Evolutionary conservation across 2,888 invertebrate species (phyloP).

Genomic region (Pheosia tremula): DNA sequence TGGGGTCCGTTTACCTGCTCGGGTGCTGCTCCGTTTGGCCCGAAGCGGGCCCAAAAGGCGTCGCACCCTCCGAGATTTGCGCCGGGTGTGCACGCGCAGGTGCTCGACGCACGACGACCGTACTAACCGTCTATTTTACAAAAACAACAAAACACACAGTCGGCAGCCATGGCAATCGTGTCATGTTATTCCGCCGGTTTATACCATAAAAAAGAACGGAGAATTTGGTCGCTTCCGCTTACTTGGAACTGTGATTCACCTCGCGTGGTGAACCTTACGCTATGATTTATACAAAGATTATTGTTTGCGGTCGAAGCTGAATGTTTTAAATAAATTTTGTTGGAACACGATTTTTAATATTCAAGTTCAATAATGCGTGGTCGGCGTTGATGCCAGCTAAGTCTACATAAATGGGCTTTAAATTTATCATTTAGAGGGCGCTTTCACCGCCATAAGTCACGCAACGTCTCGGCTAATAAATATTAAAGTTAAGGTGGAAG

Average conservation of each 20-base stretch:
- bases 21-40: constrained; percentile 47
- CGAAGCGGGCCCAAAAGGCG: constrained; percentile 37
- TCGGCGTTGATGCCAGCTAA: constrained; percentile 42
- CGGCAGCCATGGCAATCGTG: constrained; percentile 53
- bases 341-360: constrained; percentile 63
- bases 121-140: constrained; percentile 66
- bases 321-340: constrained; percentile 63
- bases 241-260: constrained; percentile 80
- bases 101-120: constrained; percentile 68
- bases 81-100: constrained; percentile 78
- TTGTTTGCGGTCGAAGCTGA: constrained; percentile 67
- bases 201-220: constrained; percentile 69
- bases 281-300: constrained; percentile 74
- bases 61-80: constrained; percentile 77
- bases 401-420: constrained; percentile 62
- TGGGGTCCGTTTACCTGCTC: constrained; percentile 75
- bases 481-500: constrained; percentile 50
- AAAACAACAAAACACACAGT: constrained; percentile 56
- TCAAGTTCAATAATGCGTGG: constrained; percentile 53
- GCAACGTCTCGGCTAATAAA: constrained; percentile 54
- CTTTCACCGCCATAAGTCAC: constrained; percentile 74
- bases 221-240: constrained; percentile 81
- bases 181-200: constrained; percentile 60
- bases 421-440: constrained; percentile 63
- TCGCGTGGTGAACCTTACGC: constrained; percentile 63